Conservation (phyloP, 2,113 vertebrate species). For the Nothobranchius kuhntae region DNA sequence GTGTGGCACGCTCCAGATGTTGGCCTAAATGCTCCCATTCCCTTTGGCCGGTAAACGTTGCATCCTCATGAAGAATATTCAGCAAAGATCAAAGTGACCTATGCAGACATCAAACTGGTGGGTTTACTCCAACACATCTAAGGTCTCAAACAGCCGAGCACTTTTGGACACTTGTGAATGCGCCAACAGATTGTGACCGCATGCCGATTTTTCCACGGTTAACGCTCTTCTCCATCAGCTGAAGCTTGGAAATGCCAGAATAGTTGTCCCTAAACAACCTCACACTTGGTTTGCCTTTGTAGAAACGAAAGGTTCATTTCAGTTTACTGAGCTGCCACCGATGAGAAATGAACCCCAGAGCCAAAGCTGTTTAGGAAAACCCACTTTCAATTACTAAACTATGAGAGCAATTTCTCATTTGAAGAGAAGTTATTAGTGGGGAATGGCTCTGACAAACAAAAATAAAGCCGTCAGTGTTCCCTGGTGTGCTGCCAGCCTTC, state of each 20-base stretch:
- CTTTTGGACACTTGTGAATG: constrained; percentile 10
- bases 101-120: not conserved
- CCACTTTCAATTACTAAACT: constrained; percentile 29
- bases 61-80: constrained; percentile 1
- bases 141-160: not conserved
- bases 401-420: constrained; percentile 29
- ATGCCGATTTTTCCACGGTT: constrained; percentile 31
- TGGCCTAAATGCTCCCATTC: constrained; percentile 22
- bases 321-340: constrained; percentile 27
- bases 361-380: constrained; percentile 20
- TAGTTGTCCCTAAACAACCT: constrained; percentile 49
- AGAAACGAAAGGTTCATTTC: constrained; percentile 19
- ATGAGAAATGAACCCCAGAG: constrained; percentile 7
- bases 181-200: constrained; percentile 41
- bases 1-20: constrained; percentile 64
- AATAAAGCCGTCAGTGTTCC: constrained; percentile 38
- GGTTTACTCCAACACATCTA: not conserved
- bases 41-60: constrained; percentile 12
- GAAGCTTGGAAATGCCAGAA: constrained; percentile 33
- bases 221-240: constrained; percentile 24
- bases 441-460: constrained; percentile 43
- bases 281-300: constrained; percentile 29
- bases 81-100: not conserved
- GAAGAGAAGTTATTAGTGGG: constrained; percentile 32
- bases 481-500: constrained; percentile 31